These are phyloP conservation scores for Drosophila pachea DNA, from an alignment of 1,140 invertebrate genomes.

Conservation along the genomic window DNA sequence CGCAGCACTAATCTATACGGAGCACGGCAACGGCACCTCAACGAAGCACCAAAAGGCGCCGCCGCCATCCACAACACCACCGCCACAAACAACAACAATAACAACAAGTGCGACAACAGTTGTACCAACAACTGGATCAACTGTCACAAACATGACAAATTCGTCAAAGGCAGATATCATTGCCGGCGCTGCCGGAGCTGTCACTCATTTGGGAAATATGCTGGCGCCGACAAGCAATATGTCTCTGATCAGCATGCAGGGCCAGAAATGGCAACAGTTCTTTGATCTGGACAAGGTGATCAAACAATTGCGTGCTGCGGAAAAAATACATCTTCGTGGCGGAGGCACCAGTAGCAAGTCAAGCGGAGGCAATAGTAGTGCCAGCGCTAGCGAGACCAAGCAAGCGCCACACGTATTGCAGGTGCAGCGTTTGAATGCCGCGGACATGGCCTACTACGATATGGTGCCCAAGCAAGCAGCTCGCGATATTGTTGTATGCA, in stretches of 20 bases:
- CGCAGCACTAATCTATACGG: slow-evolving; percentile 49
- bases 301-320: slow-evolving; percentile 67
- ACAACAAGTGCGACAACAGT: slow-evolving; percentile 10
- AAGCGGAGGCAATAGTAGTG: not conserved
- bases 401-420: slow-evolving; percentile 41
- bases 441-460: slow-evolving; percentile 73
- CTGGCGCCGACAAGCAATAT: slow-evolving; percentile 12
- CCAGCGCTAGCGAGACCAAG: slow-evolving; percentile 1
- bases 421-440: slow-evolving; percentile 66
- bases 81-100: slow-evolving; percentile 1
- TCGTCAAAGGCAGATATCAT: slow-evolving; percentile 43
- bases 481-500: slow-evolving; percentile 66
- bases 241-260: slow-evolving; percentile 50
- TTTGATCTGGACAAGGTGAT: slow-evolving; percentile 74
- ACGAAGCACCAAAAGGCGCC: slow-evolving; percentile 28
- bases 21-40: slow-evolving; percentile 45
- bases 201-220: slow-evolving; percentile 31
- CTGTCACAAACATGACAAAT: slow-evolving; percentile 33
- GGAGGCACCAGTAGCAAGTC: not conserved
- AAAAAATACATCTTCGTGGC: slow-evolving; percentile 64
- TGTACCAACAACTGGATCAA: not conserved
- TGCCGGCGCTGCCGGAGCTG: slow-evolving; percentile 15
- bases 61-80: slow-evolving; percentile 8
- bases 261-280: slow-evolving; percentile 69
- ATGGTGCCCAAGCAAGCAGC: slow-evolving; percentile 67